phyloP scores from a whole-genome alignment of 1,140 invertebrate species.

The Macrobrachium rosenbergii region DNA sequence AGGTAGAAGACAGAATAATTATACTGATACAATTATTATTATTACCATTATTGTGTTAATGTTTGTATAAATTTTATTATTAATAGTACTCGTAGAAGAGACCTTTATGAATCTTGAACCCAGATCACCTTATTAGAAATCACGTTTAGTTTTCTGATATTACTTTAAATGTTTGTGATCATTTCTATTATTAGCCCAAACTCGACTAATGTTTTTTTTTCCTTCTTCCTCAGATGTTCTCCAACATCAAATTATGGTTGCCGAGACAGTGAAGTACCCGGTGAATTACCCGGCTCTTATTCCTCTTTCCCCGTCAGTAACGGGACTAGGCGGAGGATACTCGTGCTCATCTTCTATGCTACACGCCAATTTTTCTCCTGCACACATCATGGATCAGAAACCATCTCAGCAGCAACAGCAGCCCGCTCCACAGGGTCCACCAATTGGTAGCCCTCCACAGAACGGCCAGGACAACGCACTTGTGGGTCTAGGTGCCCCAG shows the following conservation, averaged over 20 bases:
- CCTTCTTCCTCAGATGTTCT: constrained; percentile 75
- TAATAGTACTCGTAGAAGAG: no score
- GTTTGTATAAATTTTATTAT: no score
- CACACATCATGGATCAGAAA: constrained; percentile 50
- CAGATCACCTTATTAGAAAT: background rate
- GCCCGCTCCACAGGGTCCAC: constrained; percentile 33
- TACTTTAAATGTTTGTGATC: background rate
- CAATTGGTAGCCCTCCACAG: constrained; percentile 13
- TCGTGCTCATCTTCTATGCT: constrained; percentile 76
- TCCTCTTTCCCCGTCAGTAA: constrained; percentile 74
- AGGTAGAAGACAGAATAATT: no score
- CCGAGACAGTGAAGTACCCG: constrained; percentile 78
- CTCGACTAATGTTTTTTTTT: constrained; percentile 46
- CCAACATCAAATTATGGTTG: constrained; percentile 86
- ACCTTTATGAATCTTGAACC: no score
- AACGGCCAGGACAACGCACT: constrained; percentile 47
- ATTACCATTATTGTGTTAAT: no score
- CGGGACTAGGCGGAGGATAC: constrained; percentile 79
- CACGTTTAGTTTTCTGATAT: background rate
- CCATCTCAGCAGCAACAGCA: constrained; percentile 10
- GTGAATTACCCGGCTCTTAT: constrained; percentile 66
- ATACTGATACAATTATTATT: no score
- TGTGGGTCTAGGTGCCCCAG: constrained; percentile 48
- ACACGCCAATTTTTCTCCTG: constrained; percentile 68
- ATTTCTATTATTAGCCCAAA: background rate